A percentile compares a stretch with the other conserved stretches of the same genome.
phyloP scores from a whole-genome alignment of 2,888 invertebrate genomes.

The Sipunculus nudus region DNA sequence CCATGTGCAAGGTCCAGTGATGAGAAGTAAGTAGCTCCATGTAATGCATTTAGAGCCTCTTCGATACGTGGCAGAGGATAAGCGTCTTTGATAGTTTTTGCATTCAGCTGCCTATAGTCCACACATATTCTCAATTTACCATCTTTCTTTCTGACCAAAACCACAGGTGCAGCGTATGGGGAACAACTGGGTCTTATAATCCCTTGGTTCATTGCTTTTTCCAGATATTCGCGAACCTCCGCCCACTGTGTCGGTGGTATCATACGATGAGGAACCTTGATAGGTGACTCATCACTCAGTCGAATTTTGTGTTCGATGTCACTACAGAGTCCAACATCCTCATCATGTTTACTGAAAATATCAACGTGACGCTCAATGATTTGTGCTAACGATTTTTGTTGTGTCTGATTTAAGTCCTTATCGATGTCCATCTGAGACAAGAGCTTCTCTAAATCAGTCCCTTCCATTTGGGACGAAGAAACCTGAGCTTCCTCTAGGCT shows the following conservation, averaged over 20 bases:
- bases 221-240: constrained; percentile 29
- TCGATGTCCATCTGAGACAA: background rate
- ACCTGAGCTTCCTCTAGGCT: no score
- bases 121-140: constrained; percentile 38
- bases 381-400: background rate
- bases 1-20: constrained; percentile 38
- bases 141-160: constrained; percentile 39
- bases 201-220: constrained; percentile 17
- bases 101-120: constrained; percentile 44
- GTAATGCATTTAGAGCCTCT: constrained; percentile 37
- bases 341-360: background rate
- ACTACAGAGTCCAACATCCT: no score
- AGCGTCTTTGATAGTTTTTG: constrained; percentile 38
- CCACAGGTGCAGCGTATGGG: constrained; percentile 40
- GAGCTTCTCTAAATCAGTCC: no score
- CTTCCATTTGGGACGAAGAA: no score
- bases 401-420: background rate
- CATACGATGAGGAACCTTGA: constrained; percentile 23
- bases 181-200: constrained; percentile 18
- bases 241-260: constrained; percentile 25
- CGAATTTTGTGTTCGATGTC: no score
- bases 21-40: constrained; percentile 36
- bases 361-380: background rate
- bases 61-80: constrained; percentile 46
- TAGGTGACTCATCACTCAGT: constrained; percentile 22